Evolutionary conservation across 1,140 invertebrate species (phyloP).

Genomic region (Anthonomus grandis): DNA sequence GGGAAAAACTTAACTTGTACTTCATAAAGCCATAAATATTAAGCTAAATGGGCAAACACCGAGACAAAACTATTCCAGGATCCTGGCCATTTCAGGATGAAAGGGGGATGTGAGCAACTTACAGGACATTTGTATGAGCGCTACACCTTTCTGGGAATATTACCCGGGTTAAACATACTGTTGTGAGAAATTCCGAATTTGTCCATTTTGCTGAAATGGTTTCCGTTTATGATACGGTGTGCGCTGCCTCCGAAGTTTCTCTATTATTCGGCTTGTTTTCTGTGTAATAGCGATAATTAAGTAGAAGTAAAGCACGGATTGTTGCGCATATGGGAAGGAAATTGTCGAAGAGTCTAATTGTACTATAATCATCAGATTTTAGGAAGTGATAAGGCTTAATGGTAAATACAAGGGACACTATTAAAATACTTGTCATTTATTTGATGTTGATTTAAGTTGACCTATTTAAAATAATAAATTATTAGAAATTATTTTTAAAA

Average conservation of each 20-base stretch:
- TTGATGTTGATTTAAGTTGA: too few species aligned
- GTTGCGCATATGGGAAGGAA: neutral
- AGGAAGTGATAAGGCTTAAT: too few species aligned
- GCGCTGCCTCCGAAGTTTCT: neutral
- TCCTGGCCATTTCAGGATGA: constrained; percentile 14
- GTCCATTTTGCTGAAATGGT: constrained; percentile 12
- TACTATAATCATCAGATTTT: neutral
- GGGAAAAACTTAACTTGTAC: too few species aligned
- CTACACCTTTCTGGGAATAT: constrained; percentile 14
- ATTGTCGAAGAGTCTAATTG: neutral
- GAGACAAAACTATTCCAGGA: constrained; percentile 18
- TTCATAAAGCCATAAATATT: constrained; percentile 16
- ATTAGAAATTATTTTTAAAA: too few species aligned
- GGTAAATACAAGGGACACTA: too few species aligned
- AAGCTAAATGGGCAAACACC: constrained; percentile 19
- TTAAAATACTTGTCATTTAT: too few species aligned
- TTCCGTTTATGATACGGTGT: neutral
- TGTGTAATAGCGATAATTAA: neutral
- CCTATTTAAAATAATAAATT: too few species aligned
- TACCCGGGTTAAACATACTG: constrained; percentile 15
- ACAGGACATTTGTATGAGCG: constrained; percentile 23
- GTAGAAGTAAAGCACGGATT: neutral
- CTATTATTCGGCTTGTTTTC: neutral
- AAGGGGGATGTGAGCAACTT: constrained; percentile 5
- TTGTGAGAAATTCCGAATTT: constrained; percentile 18